Evolutionary conservation across 2,888 invertebrate species (phyloP), one percentile per base, ranked within the genome.

Genomic region (Apamea sordens): DNA sequence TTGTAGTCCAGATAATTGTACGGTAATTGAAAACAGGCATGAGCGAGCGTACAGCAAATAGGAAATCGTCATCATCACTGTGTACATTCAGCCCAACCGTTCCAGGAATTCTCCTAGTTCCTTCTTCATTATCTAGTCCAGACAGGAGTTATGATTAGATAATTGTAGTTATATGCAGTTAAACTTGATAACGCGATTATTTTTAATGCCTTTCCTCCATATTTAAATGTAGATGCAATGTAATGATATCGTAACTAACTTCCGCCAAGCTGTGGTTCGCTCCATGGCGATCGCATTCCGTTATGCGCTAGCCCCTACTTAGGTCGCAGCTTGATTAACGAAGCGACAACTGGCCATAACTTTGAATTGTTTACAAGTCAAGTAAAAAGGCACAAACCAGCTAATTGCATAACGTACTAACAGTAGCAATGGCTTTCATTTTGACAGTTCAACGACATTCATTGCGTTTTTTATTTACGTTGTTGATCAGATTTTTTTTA

Each of bases 281-380:
- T 86, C 72, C 73, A 83, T 78, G 74, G 82, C 88, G 87, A 91
- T 89, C 91, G 90, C 93, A 92, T 94, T 94, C 95, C 95, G 95
- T 94, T 95, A 94, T 90, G 77, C 79, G 75, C 80, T 63, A 82
- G 79, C 80, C 86, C 73, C 77, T 84, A 92, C 88, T 88, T 82
- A 86, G 77, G 70, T 86, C 88, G 84, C 78, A 84, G 90, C 91
- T 90, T 93, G 89, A 88, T 89, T 89, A 90, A 87, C 90, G 89
- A 91, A 91, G 89, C 89, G 88, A 86, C 81, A 80, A 87, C 86
- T 86, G 56, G 74, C 65, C 67, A 89, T 83, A 80, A 83, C 76
- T 83, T 73, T 56, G 63, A 80, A 78, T 73, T 72, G 64, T 87
- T 82, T 83, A 75, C 36, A 76, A 65, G 59, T 56, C 59, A 68